These are phyloP conservation scores for Troides helena DNA, from an alignment of 2,888 invertebrate species.

Conservation along the genomic window DNA sequence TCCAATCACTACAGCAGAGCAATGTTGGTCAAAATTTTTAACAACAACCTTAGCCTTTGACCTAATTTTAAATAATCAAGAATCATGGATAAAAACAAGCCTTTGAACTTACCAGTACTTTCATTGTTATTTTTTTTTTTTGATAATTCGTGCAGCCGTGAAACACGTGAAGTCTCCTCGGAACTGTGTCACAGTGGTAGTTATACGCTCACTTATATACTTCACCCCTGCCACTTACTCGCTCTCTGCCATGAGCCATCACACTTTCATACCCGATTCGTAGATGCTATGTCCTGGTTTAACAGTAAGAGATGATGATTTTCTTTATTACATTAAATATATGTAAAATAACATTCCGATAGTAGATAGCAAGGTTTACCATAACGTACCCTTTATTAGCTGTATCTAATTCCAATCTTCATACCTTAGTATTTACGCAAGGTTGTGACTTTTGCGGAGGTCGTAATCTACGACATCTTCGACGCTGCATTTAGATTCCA, in stretches of 20 bases:
- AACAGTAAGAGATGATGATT: conserved; percentile 40
- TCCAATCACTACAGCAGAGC: background rate
- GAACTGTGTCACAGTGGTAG: conserved; percentile 78
- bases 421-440: conserved; percentile 19
- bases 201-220: conserved; percentile 75
- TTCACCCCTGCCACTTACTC: conserved; percentile 75
- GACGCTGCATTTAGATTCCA: conserved; percentile 24
- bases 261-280: conserved; percentile 71
- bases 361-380: conserved; percentile 8
- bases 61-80: conserved; percentile 25
- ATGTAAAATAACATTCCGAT: conserved; percentile 18
- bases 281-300: conserved; percentile 59
- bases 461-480: conserved; percentile 23
- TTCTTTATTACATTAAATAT: conserved; percentile 37
- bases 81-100: conserved; percentile 36
- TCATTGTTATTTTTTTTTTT: conserved; percentile 65
- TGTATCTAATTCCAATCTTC: conserved; percentile 19
- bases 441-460: conserved; percentile 27
- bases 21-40: background rate
- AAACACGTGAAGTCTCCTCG: conserved; percentile 65
- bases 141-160: conserved; percentile 57
- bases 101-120: conserved; percentile 71
- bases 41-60: conserved; percentile 8
- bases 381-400: conserved; percentile 19
- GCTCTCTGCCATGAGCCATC: conserved; percentile 62